phyloP scores from a whole-genome alignment of 2,888 invertebrate genomes.

The Tyria jacobaeae region DNA sequence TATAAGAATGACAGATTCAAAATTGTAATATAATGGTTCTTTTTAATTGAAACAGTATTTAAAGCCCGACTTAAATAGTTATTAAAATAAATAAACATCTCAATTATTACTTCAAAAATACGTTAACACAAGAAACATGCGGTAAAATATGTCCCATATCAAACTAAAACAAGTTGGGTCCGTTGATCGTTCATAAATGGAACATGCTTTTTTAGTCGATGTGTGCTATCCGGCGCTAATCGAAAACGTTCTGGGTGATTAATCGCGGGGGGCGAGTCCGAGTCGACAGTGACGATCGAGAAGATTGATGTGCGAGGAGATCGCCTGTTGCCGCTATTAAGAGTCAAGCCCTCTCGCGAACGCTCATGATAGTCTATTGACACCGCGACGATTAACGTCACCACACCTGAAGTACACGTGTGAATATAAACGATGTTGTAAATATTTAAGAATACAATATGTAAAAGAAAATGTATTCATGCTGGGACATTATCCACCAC shows the following conservation, averaged over 20 bases:
- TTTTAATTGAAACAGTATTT: too few species aligned
- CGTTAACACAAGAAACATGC: background rate
- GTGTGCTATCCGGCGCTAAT: slow-evolving; percentile 74
- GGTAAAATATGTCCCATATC: slow-evolving; percentile 41
- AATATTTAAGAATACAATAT: background rate
- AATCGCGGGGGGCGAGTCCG: slow-evolving; percentile 77
- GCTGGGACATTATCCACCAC: too few species aligned
- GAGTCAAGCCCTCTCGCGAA: slow-evolving; percentile 58
- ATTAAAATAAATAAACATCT: too few species aligned
- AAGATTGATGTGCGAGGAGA: slow-evolving; percentile 74
- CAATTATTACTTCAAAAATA: too few species aligned
- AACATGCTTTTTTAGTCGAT: slow-evolving; percentile 62
- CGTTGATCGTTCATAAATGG: slow-evolving; percentile 69
- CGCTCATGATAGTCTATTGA: slow-evolving; percentile 56
- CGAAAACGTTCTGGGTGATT: slow-evolving; percentile 82
- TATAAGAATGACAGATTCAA: too few species aligned
- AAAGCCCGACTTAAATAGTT: too few species aligned
- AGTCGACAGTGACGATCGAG: slow-evolving; percentile 75
- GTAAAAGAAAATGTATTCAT: too few species aligned
- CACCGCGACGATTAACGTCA: slow-evolving; percentile 48
- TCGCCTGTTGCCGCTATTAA: slow-evolving; percentile 66
- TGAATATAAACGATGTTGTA: slow-evolving; percentile 21
- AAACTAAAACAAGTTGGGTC: slow-evolving; percentile 57
- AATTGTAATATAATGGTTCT: too few species aligned
- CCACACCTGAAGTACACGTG: slow-evolving; percentile 42